These are phyloP conservation scores for Lepus americanus DNA, from an alignment of 2,113 vertebrate genomes.

Conservation along the genomic window DNA sequence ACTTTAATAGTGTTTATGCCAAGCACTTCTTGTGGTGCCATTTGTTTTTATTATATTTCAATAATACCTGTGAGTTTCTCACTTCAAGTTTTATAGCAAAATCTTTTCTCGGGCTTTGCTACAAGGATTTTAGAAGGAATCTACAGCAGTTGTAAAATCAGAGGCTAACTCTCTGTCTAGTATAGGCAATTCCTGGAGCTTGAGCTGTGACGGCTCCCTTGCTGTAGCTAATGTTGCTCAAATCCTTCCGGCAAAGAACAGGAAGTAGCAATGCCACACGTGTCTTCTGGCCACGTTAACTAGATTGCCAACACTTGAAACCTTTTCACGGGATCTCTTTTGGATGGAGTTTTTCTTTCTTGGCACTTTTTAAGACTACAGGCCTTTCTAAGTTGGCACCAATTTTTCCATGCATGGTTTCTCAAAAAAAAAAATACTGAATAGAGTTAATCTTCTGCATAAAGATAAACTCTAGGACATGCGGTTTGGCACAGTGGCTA, in stretches of 20 bases:
- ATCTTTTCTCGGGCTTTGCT: background rate
- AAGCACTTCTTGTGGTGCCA: background rate
- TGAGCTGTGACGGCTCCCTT: background rate
- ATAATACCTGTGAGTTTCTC: background rate
- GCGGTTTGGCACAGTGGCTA: too few species aligned
- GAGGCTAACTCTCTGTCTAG: background rate
- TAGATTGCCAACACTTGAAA: background rate
- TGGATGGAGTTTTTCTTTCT: background rate
- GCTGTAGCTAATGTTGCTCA: background rate
- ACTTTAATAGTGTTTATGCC: too few species aligned
- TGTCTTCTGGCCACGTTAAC: background rate
- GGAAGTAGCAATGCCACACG: background rate
- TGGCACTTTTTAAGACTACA: background rate
- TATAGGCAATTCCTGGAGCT: background rate
- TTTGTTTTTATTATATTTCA: background rate
- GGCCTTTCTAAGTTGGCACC: background rate
- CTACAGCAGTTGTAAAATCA: background rate
- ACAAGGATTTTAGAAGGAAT: background rate
- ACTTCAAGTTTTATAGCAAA: constrained; percentile 2
- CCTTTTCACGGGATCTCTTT: background rate
- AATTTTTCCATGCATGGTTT: background rate
- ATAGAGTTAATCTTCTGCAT: constrained; percentile 18
- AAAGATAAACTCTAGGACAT: background rate
- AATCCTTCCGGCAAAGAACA: background rate
- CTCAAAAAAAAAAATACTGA: background rate